Conservation (phyloP, 2,797 vertebrate species). For the Sebastes trivittatus region DNA sequence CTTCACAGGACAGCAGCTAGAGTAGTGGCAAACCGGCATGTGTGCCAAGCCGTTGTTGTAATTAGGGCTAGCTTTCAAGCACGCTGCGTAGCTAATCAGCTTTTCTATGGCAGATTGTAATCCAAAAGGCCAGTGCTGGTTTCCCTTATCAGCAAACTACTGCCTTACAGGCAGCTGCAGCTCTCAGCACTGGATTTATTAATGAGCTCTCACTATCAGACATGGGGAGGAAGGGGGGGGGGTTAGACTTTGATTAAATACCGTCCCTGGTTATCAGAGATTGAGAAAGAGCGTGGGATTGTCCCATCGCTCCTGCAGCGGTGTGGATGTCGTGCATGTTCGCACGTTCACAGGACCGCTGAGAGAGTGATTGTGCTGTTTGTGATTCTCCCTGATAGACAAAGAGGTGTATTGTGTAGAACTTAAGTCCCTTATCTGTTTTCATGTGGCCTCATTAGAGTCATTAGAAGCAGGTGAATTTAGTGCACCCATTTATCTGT, state of each 20-base stretch:
- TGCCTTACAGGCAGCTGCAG: constrained; percentile 51
- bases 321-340: not conserved
- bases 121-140: constrained; percentile 74
- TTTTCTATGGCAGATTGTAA: constrained; percentile 75
- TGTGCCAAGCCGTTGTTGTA: constrained; percentile 60
- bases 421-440: not conserved
- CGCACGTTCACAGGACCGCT: not conserved
- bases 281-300: constrained; percentile 24
- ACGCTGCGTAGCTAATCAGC: constrained; percentile 75
- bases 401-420: not conserved
- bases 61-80: constrained; percentile 70
- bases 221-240: not conserved
- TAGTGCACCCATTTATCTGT: not conserved
- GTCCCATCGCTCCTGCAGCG: not conserved
- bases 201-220: constrained; percentile 55
- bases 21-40: constrained; percentile 47
- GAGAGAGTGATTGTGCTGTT: not conserved
- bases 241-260: constrained; percentile 51
- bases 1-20: constrained; percentile 30
- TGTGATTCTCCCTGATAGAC: not conserved
- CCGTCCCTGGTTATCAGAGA: constrained; percentile 34
- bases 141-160: constrained; percentile 74
- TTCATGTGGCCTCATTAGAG: not conserved
- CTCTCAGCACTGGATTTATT: constrained; percentile 59
- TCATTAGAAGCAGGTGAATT: not conserved